Evolutionary conservation across 2,113 vertebrate genomes (phyloP).

Genomic region (western clawed frog (Xenopus tropicalis)): DNA sequence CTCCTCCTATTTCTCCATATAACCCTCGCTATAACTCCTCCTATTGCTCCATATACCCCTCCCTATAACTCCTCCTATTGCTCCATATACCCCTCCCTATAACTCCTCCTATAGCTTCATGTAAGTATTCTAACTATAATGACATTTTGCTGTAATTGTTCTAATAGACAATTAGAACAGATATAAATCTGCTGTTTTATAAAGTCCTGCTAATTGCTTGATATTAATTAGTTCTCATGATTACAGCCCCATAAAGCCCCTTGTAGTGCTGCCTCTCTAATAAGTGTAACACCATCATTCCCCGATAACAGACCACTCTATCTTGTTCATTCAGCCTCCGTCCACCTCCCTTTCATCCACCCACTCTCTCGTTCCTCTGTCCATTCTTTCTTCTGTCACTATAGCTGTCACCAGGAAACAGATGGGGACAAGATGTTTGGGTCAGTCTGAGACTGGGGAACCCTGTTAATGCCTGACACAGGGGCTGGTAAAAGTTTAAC

Average conservation of each 20-base stretch:
- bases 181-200: too few relatives aligned
- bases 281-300: constrained; percentile 19
- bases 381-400: constrained; percentile 36
- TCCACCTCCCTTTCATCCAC: constrained; percentile 39
- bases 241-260: background rate
- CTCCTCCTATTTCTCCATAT: too few relatives aligned
- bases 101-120: too few relatives aligned
- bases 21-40: too few relatives aligned
- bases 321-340: constrained; percentile 30
- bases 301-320: constrained; percentile 19
- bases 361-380: constrained; percentile 37
- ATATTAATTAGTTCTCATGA: background rate
- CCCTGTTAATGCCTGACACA: constrained; percentile 34
- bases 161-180: too few relatives aligned
- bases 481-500: constrained; percentile 35
- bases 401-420: constrained; percentile 36
- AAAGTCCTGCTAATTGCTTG: background rate
- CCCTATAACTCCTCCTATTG: too few relatives aligned
- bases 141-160: too few relatives aligned
- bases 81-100: too few relatives aligned
- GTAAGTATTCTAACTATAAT: too few relatives aligned
- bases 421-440: constrained; percentile 44
- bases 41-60: too few relatives aligned
- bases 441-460: constrained; percentile 30
- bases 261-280: background rate